Base-by-base conservation (phyloP, 2,113 vertebrate species). In the Xiphophorus hellerii region DNA sequence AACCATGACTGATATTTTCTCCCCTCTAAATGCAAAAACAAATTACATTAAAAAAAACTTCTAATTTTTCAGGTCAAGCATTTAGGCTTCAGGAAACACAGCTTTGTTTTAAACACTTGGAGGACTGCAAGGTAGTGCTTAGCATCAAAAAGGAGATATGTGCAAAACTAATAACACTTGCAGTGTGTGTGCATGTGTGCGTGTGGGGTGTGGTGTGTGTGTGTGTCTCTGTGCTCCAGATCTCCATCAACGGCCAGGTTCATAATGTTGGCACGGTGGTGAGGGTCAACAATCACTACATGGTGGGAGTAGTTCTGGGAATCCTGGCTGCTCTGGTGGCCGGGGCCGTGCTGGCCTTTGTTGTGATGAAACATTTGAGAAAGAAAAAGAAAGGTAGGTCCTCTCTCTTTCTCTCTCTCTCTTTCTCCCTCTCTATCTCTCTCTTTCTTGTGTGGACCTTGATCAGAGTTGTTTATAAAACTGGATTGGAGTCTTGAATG, bases 241-340 rank as follows among this genome's bases (percentile, higher is more conserved):
- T 95, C 71, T 93, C 88, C 64, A 93, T 98, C 72, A 97, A 98
- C 0, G 91, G 92, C 0, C 90, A 85, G 20, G 96, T 94, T 27
- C 96, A 90, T 35, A 77, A 86, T 0, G 91, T 97, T 76, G 97
- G 96, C 31, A 93, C 73, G 0, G 97, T 99, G 61, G 85, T 96
- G 29, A 71, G 92, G 3, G 81, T 92, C 2, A 85, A 89, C 73
- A 92, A 94, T 76, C 94, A 95, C 70, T 78, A 94, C 65, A 94
- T 95, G n/a, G 89, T 95, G 86, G 95, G 92, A 51, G 93, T 94
- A 3, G 90, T 95, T 62, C 86, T 99, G 31, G 94, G 96, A 29
- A 93, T 90, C 5, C 69, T 96, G 39, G 27, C 94, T 7, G 93
- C 95, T 62, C 73, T 97, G 70, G 89, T 97, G 27, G 63, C 94